Evolutionary conservation across 2,797 vertebrate species (phyloP).

Genomic region (Agapornis canus): DNA sequence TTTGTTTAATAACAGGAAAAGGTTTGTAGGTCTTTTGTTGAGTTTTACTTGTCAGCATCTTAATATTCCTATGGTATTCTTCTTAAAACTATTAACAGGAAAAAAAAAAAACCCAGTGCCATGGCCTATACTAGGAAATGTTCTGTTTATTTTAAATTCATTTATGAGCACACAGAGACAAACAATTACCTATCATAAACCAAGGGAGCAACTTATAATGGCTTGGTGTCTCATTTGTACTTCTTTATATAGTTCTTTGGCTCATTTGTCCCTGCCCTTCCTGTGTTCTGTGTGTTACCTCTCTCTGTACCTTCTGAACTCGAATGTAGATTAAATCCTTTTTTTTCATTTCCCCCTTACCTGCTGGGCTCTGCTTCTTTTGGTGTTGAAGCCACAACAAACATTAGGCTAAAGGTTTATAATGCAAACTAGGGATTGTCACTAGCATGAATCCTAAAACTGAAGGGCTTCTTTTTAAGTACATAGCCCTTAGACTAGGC

Average conservation of each 20-base stretch:
- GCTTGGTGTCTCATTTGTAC: not conserved
- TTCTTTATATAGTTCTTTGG: constrained; percentile 11
- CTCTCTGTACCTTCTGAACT: not conserved
- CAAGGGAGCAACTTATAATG: constrained; percentile 9
- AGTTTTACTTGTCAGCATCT: constrained; percentile 79
- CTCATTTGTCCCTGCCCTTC: constrained; percentile 16
- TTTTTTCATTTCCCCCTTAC: not conserved
- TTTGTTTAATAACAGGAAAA: constrained; percentile 83
- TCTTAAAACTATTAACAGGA: constrained; percentile 77
- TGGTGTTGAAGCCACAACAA: not conserved
- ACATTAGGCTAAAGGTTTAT: not conserved
- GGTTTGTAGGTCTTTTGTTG: constrained; percentile 77
- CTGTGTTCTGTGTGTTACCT: not conserved
- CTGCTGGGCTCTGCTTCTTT: not conserved
- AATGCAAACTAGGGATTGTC: not conserved
- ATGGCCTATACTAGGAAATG: constrained; percentile 72
- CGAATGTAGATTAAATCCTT: not conserved
- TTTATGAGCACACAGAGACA: constrained; percentile 68
- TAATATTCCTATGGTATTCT: constrained; percentile 77
- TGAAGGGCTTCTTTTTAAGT: not conserved
- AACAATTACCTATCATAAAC: constrained; percentile 45
- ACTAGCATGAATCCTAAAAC: not conserved
- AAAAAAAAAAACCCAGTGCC: constrained; percentile 67
- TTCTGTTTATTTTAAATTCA: constrained; percentile 74
- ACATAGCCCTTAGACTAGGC: not conserved